These are phyloP conservation scores for Platanista minor DNA, from an alignment of 2,113 vertebrate species.

Conservation along the genomic window DNA sequence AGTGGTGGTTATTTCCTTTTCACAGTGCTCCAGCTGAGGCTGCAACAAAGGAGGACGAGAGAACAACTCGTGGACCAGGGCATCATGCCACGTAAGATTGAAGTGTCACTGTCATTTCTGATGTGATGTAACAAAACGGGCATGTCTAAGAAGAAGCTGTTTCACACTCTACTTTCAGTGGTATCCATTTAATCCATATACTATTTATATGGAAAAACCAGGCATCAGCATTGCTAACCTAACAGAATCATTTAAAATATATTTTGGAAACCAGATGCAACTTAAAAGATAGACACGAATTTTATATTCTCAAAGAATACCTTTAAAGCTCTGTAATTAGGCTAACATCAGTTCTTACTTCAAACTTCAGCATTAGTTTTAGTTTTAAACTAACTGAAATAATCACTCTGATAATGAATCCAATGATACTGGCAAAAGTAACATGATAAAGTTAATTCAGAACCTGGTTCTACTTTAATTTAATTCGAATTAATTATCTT, in stretches of 20 bases:
- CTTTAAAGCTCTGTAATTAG: not conserved
- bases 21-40: conserved; percentile 93
- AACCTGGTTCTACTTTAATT: conserved; percentile 2
- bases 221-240: not conserved
- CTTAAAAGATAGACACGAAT: not conserved
- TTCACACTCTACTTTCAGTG: not conserved
- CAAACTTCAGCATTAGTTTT: not conserved
- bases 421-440: not conserved
- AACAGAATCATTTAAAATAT: not conserved
- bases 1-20: conserved; percentile 66
- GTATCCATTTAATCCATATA: not conserved
- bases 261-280: not conserved
- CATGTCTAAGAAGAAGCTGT: not conserved
- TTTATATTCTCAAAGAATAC: not conserved
- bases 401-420: not conserved
- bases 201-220: not conserved
- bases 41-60: conserved; percentile 94
- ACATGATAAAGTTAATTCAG: not conserved
- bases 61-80: conserved; percentile 97
- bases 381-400: conserved; percentile 8
- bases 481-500: conserved; percentile 35
- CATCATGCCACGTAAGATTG: conserved; percentile 96
- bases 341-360: not conserved
- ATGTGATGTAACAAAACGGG: not conserved
- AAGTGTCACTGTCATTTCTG: not conserved